phyloP scores from a whole-genome alignment of 2,797 vertebrate genomes.

The Sebastes minor region DNA sequence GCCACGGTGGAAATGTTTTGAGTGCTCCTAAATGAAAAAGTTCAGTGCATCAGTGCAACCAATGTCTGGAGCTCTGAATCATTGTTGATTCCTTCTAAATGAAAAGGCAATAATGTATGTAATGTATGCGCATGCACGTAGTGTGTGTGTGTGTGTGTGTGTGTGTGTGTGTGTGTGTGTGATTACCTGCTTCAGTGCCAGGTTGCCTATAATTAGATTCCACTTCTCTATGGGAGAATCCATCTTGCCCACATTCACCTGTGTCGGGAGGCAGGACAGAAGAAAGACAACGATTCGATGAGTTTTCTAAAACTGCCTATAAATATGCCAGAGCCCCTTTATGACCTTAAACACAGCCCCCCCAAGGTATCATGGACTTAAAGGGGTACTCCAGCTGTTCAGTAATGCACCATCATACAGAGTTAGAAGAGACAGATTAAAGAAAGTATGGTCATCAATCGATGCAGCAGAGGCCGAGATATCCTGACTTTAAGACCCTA shows the following conservation, averaged over 20 bases:
- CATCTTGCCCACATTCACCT: slow-evolving; percentile 99
- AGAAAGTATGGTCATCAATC: too few species aligned
- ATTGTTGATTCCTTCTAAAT: neutral
- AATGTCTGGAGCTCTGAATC: too few species aligned
- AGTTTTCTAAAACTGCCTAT: neutral
- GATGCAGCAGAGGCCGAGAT: too few species aligned
- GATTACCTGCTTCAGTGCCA: slow-evolving; percentile 96
- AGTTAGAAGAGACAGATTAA: neutral
- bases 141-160: neutral
- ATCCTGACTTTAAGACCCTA: too few species aligned
- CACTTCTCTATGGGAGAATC: slow-evolving; percentile 98
- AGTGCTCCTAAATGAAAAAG: too few species aligned
- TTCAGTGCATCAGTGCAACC: too few species aligned
- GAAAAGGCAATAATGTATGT: neutral
- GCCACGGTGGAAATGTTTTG: too few species aligned
- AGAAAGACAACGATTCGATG: neutral
- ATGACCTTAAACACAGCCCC: neutral
- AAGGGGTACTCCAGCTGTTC: neutral
- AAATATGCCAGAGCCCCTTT: neutral
- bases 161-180: too few species aligned
- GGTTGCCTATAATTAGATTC: slow-evolving; percentile 96
- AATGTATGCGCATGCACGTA: neutral
- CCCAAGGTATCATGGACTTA: neutral
- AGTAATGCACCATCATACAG: neutral
- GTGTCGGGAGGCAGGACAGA: slow-evolving; percentile 17